Percentiles rank a stretch among this genome's conserved stretches.
Conservation (phyloP, 1,140 invertebrate genomes). For the Temnothorax nylanderi region DNA sequence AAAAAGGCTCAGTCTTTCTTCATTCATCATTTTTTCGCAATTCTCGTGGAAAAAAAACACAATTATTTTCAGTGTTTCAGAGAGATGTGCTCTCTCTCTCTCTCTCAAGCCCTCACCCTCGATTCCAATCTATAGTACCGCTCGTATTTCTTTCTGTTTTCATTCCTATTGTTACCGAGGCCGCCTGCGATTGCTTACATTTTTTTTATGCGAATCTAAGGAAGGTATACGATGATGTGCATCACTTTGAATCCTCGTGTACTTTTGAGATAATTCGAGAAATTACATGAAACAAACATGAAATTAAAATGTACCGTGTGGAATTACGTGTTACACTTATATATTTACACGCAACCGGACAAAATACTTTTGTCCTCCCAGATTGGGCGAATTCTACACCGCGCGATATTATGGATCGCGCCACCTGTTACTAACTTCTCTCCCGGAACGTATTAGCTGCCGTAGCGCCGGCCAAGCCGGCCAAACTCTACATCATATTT, state of each 20-base stretch:
- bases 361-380: slow-evolving; percentile 45
- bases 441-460: slow-evolving; percentile 81
- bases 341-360: slow-evolving; percentile 29
- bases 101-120: background rate
- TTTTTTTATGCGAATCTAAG: background rate
- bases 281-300: background rate
- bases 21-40: background rate
- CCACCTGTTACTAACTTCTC: slow-evolving; percentile 84
- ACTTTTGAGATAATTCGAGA: background rate
- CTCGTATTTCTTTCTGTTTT: background rate
- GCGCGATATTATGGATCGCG: slow-evolving; percentile 80
- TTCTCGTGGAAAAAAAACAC: slow-evolving; percentile 7
- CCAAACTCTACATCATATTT: slow-evolving; percentile 82
- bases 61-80: slow-evolving; percentile 30
- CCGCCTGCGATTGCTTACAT: background rate
- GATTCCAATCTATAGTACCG: background rate
- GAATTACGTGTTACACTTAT: background rate
- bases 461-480: slow-evolving; percentile 73
- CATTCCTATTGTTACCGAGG: slow-evolving; percentile 3
- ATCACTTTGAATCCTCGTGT: background rate
- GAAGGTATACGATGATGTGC: background rate
- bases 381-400: slow-evolving; percentile 36
- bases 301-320: background rate
- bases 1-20: background rate
- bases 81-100: background rate